These are phyloP conservation scores for Aphelinus certus DNA, from an alignment of 1,140 invertebrate species.

Conservation along the genomic window DNA sequence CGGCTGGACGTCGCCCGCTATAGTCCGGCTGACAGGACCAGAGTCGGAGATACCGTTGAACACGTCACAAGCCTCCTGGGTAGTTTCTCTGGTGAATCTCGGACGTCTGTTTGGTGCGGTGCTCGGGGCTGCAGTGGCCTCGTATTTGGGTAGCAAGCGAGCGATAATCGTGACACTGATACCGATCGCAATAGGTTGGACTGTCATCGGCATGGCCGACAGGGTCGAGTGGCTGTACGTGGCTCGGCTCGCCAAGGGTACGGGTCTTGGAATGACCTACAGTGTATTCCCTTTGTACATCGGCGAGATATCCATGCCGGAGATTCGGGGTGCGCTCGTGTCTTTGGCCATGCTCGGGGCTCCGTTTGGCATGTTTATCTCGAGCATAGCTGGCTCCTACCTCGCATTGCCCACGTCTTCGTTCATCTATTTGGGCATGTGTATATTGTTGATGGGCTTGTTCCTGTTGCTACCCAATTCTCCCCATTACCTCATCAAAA, in stretches of 20 bases:
- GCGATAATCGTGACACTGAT: conserved; percentile 70
- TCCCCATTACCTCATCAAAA: conserved; percentile 11
- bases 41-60: conserved; percentile 66
- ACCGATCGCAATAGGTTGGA: conserved; percentile 72
- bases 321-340: conserved; percentile 13
- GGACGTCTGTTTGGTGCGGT: conserved; percentile 54
- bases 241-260: conserved; percentile 58
- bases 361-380: neutral
- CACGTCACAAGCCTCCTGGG: conserved; percentile 71
- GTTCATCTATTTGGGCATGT: conserved; percentile 45
- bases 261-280: conserved; percentile 73
- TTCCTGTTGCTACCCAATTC: conserved; percentile 9
- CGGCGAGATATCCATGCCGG: neutral
- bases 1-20: conserved; percentile 69
- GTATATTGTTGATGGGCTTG: neutral
- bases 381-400: neutral
- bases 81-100: conserved; percentile 68
- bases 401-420: conserved; percentile 62
- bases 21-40: conserved; percentile 61
- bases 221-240: conserved; percentile 66
- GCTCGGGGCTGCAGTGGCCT: conserved; percentile 49
- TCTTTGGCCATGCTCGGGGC: neutral
- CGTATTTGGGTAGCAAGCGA: conserved; percentile 72
- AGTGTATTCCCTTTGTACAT: conserved; percentile 62
- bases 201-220: conserved; percentile 67